Conservation (phyloP, 2,113 vertebrate species). For the Lamprologus callipterus region DNA sequence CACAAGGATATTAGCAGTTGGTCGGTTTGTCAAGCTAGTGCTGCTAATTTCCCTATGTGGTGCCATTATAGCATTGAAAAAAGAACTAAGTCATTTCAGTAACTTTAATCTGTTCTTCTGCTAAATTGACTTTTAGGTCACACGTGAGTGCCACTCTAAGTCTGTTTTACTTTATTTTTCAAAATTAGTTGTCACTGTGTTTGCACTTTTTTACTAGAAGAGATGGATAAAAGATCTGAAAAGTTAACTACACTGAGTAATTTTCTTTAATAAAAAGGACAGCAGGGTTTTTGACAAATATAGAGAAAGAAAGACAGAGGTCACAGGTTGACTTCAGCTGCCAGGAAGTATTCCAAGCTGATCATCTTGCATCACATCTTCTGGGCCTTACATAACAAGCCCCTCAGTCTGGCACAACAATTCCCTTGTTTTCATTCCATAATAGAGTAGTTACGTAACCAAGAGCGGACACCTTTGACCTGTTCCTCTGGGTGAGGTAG, state of each 20-base stretch:
- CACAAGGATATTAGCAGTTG: not conserved
- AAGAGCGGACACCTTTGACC: not conserved
- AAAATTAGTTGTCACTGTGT: not conserved
- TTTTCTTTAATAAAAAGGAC: not conserved
- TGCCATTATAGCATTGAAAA: not conserved
- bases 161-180: not conserved
- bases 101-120: not conserved
- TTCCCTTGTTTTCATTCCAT: not conserved
- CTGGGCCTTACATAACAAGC: not conserved
- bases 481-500: not conserved
- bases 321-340: not conserved
- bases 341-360: not conserved
- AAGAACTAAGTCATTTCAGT: not conserved
- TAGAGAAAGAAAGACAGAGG: not conserved
- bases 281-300: not conserved
- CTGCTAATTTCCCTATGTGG: not conserved
- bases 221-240: not conserved
- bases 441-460: slow-evolving; percentile 3
- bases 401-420: not conserved
- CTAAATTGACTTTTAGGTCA: not conserved
- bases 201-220: not conserved
- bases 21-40: not conserved
- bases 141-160: not conserved
- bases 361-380: not conserved
- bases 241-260: not conserved